Conservation (phyloP, 1,140 invertebrate genomes). For the Pissodes strobi region DNA sequence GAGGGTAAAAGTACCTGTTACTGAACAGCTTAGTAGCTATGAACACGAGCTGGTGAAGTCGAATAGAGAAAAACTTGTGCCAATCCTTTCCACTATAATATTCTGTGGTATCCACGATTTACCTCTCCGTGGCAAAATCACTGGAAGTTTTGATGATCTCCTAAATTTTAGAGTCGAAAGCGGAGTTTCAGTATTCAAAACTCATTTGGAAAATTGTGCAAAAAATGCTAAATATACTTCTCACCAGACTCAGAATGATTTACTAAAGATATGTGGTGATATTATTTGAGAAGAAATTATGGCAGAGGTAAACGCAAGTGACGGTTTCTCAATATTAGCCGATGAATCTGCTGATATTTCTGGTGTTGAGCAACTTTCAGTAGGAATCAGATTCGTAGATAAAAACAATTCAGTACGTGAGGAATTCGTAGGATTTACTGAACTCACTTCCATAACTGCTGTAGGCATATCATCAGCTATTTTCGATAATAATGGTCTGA, state of each 20-base stretch:
- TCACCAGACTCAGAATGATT: conserved; percentile 24
- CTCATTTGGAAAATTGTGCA: conserved; percentile 11
- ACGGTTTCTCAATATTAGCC: conserved; percentile 39
- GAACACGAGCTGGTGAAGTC: conserved; percentile 7
- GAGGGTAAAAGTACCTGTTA: conserved; percentile 1
- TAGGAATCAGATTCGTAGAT: too few relatives aligned
- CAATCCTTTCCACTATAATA: conserved; percentile 1
- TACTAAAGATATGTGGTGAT: conserved; percentile 11
- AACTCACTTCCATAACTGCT: conserved; percentile 32
- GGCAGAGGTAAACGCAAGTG: conserved; percentile 14
- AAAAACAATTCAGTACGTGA: too few relatives aligned
- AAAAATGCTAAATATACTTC: conserved; percentile 24
- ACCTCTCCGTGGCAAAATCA: conserved; percentile 8
- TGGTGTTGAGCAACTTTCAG: conserved; percentile 46
- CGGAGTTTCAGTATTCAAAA: background rate
- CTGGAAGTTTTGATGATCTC: conserved; percentile 20
- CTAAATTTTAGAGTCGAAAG: conserved; percentile 24
- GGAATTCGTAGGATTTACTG: conserved; percentile 47
- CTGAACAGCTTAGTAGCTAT: conserved; percentile 7
- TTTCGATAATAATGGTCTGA: background rate
- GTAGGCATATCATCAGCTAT: conserved; percentile 32
- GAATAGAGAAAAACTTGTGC: background rate
- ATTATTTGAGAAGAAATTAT: conserved; percentile 7
- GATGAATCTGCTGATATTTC: conserved; percentile 48
- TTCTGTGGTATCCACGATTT: conserved; percentile 11